Base-by-base conservation (phyloP, 1,140 invertebrate species). In the Micrasema minimum region DNA sequence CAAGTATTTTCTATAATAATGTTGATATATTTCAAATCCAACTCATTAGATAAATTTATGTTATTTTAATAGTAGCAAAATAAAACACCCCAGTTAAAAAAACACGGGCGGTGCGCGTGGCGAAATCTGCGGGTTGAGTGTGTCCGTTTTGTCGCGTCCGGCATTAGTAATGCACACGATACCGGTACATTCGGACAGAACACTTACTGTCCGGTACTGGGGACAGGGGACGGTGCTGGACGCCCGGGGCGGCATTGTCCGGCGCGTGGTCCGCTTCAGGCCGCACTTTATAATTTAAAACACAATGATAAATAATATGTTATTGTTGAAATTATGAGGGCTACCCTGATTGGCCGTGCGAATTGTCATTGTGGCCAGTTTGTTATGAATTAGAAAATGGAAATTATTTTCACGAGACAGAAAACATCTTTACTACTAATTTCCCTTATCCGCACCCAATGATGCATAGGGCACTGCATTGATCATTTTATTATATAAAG, bases 101-200 rank as follows among this genome's bases (percentile, higher is more conserved):
- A 26, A 31, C 22, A 14, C 10, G 51, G 14, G 22, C n/a, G n/a
- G n/a, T 41, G 10, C 18, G 38, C 31, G 45, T 64, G 66, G 68
- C 66, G 57, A 72, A 59, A 65, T 45, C 55, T 68, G 66, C 71
- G 71, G 71, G 71, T 69, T 46, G 61, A 18, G 10, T 41, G 53
- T 57, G 23, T 22, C 43, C 67, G 35, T 51, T 66, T 20, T 20
- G 22, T 16, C 18, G 45, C 64, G 23, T 23, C 35, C 22, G 18
- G 12, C 7, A 64, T n/a, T 14, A 31, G 31, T 22, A 14, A 43
- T 14, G 18, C 5, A 14, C 43, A 20, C 14, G 9, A 48, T 48
- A 22, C 16, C 20, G 20, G 46, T 48, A 10, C 46, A 16, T 20
- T 38, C 53, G 35, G 31, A 14, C 38, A 22, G n/a, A 18, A 26